phyloP scores from a whole-genome alignment of 1,140 invertebrate genomes.

The Hyphantria cunea region DNA sequence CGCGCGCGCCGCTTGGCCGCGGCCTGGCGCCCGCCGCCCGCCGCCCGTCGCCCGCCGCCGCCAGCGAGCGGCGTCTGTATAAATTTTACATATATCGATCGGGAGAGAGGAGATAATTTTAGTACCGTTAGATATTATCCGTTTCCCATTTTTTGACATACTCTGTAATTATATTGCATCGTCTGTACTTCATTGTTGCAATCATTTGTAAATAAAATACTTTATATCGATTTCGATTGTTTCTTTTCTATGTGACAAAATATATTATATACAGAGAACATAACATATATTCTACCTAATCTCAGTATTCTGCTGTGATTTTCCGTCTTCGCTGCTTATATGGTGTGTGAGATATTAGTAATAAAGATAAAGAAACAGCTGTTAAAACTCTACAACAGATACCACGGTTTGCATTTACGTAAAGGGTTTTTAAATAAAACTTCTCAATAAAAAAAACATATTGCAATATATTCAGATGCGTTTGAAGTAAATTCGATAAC shows the following conservation, averaged over 20 bases:
- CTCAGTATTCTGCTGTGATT: no score
- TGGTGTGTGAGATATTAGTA: no score
- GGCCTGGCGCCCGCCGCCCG: no score
- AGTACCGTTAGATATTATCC: slow-evolving; percentile 79
- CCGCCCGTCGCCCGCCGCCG: slow-evolving; percentile 2
- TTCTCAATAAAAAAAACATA: slow-evolving; percentile 40
- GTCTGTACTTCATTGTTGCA: slow-evolving; percentile 81
- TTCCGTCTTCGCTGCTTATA: no score
- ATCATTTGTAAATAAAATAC: slow-evolving; percentile 83
- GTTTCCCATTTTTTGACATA: slow-evolving; percentile 79
- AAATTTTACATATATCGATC: slow-evolving; percentile 58
- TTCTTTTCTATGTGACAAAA: background rate
- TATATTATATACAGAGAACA: no score
- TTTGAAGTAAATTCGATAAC: slow-evolving; percentile 53
- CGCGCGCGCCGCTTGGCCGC: slow-evolving; percentile 16
- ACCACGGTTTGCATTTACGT: no score
- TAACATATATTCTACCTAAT: no score
- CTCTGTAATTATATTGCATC: slow-evolving; percentile 81
- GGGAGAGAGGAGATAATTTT: slow-evolving; percentile 62
- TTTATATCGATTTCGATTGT: slow-evolving; percentile 72
- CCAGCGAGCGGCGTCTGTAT: slow-evolving; percentile 62
- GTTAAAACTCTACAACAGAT: no score
- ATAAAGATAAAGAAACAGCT: no score
- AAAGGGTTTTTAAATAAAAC: slow-evolving; percentile 50
- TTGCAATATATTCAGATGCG: slow-evolving; percentile 56